Evolutionary conservation across 2,888 invertebrate genomes (phyloP).

Genomic region (Suillia variegata): DNA sequence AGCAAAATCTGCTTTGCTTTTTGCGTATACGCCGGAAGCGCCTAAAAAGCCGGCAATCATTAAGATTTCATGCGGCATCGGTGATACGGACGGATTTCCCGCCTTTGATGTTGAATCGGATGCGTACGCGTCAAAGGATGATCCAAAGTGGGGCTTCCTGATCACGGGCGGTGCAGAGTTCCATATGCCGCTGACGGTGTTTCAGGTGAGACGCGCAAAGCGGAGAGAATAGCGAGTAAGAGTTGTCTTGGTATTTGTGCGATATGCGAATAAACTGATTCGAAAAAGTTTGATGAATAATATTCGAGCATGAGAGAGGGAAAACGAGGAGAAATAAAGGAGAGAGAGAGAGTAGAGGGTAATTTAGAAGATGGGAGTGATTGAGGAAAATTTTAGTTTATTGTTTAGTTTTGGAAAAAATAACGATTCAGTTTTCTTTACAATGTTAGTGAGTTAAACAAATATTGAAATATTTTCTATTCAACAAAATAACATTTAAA

Average conservation of each 20-base stretch:
- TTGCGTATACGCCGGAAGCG: conserved; percentile 47
- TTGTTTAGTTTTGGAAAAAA: no score
- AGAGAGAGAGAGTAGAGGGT: no score
- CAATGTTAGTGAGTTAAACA: no score
- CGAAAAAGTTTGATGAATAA: background rate
- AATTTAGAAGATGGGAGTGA: no score
- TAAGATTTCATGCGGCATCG: conserved; percentile 58
- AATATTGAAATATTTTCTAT: no score
- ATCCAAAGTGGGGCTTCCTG: conserved; percentile 61
- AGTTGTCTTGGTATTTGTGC: background rate
- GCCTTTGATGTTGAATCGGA: conserved; percentile 59
- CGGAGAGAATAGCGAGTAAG: background rate
- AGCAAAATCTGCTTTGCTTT: conserved; percentile 39
- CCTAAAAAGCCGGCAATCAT: conserved; percentile 52
- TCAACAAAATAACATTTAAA: no score
- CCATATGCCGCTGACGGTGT: conserved; percentile 62
- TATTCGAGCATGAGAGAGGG: no score
- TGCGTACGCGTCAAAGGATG: conserved; percentile 54
- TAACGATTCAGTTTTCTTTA: no score
- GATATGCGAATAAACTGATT: no score
- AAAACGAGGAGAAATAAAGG: no score
- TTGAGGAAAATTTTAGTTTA: no score
- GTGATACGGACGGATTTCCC: conserved; percentile 60
- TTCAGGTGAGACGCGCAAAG: conserved; percentile 54
- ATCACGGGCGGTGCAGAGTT: conserved; percentile 62